Percentiles rank a stretch among this genome's conserved stretches.
Conservation (phyloP, 2,113 vertebrate genomes). For the Microcebus tavaratra region DNA sequence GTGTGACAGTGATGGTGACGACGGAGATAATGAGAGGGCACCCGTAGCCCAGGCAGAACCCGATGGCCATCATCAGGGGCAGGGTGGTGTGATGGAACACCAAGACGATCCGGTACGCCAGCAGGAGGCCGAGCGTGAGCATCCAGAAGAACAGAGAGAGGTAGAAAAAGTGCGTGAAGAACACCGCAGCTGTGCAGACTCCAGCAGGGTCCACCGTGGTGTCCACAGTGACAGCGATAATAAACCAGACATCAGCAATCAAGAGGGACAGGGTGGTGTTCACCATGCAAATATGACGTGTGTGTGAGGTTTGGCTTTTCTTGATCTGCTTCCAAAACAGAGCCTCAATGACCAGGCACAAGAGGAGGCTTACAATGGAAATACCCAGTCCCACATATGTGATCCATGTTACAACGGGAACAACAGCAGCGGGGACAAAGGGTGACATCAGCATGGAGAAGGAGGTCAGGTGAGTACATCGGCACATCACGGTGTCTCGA, state of each 20-base stretch:
- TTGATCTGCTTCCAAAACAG: slow-evolving; percentile 86
- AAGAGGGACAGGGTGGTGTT: slow-evolving; percentile 89
- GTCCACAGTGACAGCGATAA: slow-evolving; percentile 76
- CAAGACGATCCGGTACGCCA: slow-evolving; percentile 86
- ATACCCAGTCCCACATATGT: slow-evolving; percentile 86
- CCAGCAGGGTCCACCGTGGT: background rate
- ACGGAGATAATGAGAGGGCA: slow-evolving; percentile 88
- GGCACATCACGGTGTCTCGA: slow-evolving; percentile 77
- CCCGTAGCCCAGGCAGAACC: slow-evolving; percentile 87
- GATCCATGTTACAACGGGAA: slow-evolving; percentile 76
- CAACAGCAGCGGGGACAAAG: background rate
- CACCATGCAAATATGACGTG: slow-evolving; percentile 87
- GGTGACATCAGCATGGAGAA: slow-evolving; percentile 91
- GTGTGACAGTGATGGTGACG: slow-evolving; percentile 85
- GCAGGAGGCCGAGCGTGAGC: slow-evolving; percentile 86
- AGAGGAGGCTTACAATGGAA: slow-evolving; percentile 85
- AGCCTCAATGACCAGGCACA: slow-evolving; percentile 86
- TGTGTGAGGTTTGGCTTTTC: slow-evolving; percentile 86
- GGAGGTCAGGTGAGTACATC: slow-evolving; percentile 89
- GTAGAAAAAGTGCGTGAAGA: slow-evolving; percentile 91
- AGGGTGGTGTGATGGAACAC: slow-evolving; percentile 87
- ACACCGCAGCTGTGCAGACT: slow-evolving; percentile 85
- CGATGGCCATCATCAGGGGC: slow-evolving; percentile 80
- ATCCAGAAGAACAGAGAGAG: slow-evolving; percentile 93
- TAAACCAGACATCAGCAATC: slow-evolving; percentile 89